phyloP scores from a whole-genome alignment of 2,888 invertebrate species.

The Himalopsyche japonica region DNA sequence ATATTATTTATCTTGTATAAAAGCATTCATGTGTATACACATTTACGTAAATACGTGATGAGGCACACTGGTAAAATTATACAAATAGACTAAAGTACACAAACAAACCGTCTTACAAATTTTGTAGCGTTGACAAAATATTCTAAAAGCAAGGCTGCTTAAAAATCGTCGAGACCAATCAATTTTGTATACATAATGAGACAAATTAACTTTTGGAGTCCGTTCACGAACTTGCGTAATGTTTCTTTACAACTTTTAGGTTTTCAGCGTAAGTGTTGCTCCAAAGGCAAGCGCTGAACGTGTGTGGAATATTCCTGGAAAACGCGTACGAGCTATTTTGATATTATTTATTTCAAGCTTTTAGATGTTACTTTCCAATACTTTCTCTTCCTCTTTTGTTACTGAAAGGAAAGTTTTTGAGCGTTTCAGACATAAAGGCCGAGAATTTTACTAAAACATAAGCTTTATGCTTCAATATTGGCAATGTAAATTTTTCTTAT shows the following conservation, averaged over 20 bases:
- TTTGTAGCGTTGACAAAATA: background rate
- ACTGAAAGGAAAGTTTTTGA: conserved; percentile 3
- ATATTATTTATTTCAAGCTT: conserved; percentile 33
- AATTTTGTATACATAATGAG: conserved; percentile 32
- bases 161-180: conserved; percentile 15
- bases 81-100: background rate
- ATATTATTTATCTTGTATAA: background rate
- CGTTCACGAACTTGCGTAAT: conserved; percentile 32
- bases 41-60: background rate
- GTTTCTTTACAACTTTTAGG: conserved; percentile 36
- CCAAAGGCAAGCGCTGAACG: conserved; percentile 27
- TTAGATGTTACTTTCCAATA: conserved; percentile 27
- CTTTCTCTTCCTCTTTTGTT: conserved; percentile 6
- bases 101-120: background rate
- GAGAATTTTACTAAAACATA: background rate
- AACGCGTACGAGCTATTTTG: conserved; percentile 15
- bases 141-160: background rate
- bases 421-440: background rate
- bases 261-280: conserved; percentile 26
- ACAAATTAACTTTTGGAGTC: conserved; percentile 28
- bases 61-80: background rate
- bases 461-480: background rate
- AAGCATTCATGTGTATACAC: background rate
- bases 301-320: conserved; percentile 25
- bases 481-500: background rate